A percentile compares a stretch with the other conserved stretches of the same genome.
Conservation (phyloP, 1,140 invertebrate species). For the Globodera ellingtonae region DNA sequence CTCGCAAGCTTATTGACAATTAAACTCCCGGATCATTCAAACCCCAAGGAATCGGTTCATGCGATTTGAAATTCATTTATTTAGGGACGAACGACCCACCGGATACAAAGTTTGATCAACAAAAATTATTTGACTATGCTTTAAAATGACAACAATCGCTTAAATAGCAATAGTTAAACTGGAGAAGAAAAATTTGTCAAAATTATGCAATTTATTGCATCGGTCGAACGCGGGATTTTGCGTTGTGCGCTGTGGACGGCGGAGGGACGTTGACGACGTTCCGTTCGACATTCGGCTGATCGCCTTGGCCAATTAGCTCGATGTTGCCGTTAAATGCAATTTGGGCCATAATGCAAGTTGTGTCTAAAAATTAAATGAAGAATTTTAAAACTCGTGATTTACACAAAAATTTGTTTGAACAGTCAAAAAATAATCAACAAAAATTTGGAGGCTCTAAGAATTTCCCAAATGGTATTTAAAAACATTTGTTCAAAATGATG, state of each 20-base stretch:
- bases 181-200: not conserved
- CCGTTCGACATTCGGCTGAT: not conserved
- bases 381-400: not conserved
- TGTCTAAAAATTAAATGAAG: not conserved
- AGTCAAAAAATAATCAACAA: no score
- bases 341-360: constrained; percentile 11
- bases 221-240: not conserved
- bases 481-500: no score
- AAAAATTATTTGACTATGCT: not conserved
- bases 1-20: no score
- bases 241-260: not conserved
- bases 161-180: not conserved
- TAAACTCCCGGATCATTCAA: no score
- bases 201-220: not conserved
- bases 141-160: no score
- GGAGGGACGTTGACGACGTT: not conserved
- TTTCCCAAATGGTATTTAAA: no score
- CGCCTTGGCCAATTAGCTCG: constrained; percentile 5
- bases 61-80: no score
- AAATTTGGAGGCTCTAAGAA: no score
- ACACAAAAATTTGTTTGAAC: no score
- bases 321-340: constrained; percentile 27
- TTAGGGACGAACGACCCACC: no score
- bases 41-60: no score
- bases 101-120: not conserved